These are phyloP conservation scores for Syngnathus floridae DNA, from an alignment of 2,113 vertebrate genomes.

Conservation along the genomic window DNA sequence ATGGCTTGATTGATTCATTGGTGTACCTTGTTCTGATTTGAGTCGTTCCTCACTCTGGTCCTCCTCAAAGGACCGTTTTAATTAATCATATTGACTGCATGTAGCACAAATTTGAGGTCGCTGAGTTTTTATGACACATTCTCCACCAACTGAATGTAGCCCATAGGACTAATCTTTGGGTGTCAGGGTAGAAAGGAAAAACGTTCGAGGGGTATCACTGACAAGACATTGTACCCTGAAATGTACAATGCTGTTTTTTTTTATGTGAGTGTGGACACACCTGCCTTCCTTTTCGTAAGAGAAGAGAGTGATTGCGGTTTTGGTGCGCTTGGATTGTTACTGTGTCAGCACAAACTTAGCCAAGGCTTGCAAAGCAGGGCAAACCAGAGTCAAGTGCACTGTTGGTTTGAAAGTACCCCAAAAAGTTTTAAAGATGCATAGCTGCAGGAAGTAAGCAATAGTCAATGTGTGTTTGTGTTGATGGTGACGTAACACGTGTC, in stretches of 20 bases:
- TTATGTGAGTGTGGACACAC: background rate
- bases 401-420: background rate
- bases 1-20: conserved; percentile 32
- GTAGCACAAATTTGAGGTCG: background rate
- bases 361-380: background rate
- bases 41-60: background rate
- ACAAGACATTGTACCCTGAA: conserved; percentile 4
- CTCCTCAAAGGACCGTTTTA: background rate
- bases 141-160: background rate
- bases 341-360: background rate
- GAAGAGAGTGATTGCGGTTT: background rate
- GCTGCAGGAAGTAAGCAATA: background rate
- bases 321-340: background rate
- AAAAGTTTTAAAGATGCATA: background rate
- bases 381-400: background rate
- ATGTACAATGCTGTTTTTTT: conserved; percentile 1
- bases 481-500: background rate
- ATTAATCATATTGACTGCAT: background rate
- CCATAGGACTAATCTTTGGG: background rate
- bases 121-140: background rate
- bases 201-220: background rate
- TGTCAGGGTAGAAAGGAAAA: background rate
- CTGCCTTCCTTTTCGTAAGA: background rate
- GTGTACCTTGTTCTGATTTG: background rate
- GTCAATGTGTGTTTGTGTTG: background rate